A percentile compares a stretch with the other conserved stretches of the same genome.
phyloP scores from a whole-genome alignment of 2,888 invertebrate species.

The Notocelia uddmanniana region DNA sequence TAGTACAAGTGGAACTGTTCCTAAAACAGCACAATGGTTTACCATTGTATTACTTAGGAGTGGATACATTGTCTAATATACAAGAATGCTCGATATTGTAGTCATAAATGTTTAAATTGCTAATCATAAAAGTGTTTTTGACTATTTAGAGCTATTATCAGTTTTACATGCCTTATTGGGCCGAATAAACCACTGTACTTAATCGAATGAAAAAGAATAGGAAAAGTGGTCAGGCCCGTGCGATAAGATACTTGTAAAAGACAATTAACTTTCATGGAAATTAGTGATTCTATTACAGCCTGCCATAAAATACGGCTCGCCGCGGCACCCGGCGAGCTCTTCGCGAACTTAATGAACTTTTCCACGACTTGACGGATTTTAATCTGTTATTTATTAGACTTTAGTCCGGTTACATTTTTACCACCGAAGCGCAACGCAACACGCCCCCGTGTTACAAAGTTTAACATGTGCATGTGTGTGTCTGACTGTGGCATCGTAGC shows the following conservation, averaged over 20 bases:
- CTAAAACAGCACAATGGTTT: too few relatives aligned
- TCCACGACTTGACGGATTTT: conserved; percentile 7
- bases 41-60: too few relatives aligned
- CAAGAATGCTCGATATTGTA: too few relatives aligned
- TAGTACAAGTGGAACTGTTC: neutral
- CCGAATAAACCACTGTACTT: neutral
- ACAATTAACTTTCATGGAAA: conserved; percentile 39
- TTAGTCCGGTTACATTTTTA: neutral
- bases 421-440: too few relatives aligned
- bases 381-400: neutral
- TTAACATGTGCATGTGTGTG: too few relatives aligned
- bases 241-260: conserved; percentile 24
- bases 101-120: too few relatives aligned
- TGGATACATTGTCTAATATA: too few relatives aligned
- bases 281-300: conserved; percentile 35
- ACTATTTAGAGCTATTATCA: too few relatives aligned
- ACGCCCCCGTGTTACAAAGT: too few relatives aligned
- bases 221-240: conserved; percentile 28
- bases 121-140: too few relatives aligned
- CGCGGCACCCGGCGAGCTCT: conserved; percentile 6
- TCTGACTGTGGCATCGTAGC: too few relatives aligned
- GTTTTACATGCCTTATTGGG: too few relatives aligned
- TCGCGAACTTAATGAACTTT: conserved; percentile 8
- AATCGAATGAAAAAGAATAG: conserved; percentile 22
- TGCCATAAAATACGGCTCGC: conserved; percentile 21